phyloP scores from a whole-genome alignment of 2,113 vertebrate genomes.

The Camelus bactrianus region DNA sequence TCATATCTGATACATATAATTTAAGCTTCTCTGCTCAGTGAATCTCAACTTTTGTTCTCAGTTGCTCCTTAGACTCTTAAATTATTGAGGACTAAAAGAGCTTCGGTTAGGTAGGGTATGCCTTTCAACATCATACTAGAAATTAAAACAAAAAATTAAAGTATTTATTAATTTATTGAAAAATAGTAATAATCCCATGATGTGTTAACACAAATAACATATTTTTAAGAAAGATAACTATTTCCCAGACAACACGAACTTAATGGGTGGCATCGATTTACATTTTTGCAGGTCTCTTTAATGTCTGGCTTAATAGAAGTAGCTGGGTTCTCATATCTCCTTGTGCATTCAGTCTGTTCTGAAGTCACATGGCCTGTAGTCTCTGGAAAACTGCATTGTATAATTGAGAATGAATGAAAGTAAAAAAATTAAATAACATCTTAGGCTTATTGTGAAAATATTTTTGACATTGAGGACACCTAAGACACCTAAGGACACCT shows the following conservation, averaged over 20 bases:
- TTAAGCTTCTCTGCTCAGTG: neutral
- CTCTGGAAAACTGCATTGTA: neutral
- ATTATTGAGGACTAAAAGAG: neutral
- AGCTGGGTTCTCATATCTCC: neutral
- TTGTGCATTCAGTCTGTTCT: neutral
- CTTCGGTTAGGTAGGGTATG: neutral
- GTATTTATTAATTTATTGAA: conserved; percentile 26
- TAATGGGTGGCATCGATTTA: conserved; percentile 2
- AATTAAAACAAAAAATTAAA: conserved; percentile 45
- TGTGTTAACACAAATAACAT: neutral
- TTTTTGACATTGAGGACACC: neutral
- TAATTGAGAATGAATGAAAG: neutral
- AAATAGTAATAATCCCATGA: conserved; percentile 3
- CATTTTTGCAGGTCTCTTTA: conserved; percentile 33
- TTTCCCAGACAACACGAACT: neutral
- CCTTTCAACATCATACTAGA: neutral
- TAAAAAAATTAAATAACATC: neutral
- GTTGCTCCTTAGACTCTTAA: neutral
- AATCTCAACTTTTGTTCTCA: conserved; percentile 39
- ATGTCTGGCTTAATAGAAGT: neutral
- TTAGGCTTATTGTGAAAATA: conserved; percentile 30
- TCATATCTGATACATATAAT: neutral
- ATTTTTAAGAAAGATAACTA: conserved; percentile 30
- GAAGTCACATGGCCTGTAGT: neutral
- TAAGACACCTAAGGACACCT: neutral